phyloP scores from a whole-genome alignment of 2,888 invertebrate genomes.

The Melieria omissa region DNA sequence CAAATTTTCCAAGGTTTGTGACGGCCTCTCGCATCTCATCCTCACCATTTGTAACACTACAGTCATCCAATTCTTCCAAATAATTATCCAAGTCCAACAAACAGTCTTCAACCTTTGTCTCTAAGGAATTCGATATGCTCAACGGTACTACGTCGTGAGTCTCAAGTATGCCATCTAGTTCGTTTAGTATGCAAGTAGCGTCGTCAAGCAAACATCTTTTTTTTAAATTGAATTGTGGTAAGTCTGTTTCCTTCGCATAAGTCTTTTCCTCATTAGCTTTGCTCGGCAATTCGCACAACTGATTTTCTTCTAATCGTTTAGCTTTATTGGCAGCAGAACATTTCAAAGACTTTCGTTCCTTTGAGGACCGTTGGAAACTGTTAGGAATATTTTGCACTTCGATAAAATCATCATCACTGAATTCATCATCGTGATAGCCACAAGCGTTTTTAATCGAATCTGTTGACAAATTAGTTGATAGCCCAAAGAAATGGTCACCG shows the following conservation, averaged over 20 bases:
- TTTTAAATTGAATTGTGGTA: not conserved
- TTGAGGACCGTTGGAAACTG: constrained; percentile 45
- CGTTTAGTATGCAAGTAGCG: constrained; percentile 58
- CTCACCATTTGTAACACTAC: constrained; percentile 37
- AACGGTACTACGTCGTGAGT: constrained; percentile 51
- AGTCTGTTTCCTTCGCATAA: constrained; percentile 15
- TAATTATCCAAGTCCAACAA: constrained; percentile 70
- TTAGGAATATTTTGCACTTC: constrained; percentile 55
- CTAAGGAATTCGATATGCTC: constrained; percentile 31
- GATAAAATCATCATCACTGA: constrained; percentile 60
- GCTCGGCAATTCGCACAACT: constrained; percentile 47
- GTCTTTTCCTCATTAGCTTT: not conserved
- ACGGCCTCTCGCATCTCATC: not conserved
- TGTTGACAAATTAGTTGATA: constrained; percentile 60
- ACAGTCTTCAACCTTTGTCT: constrained; percentile 66
- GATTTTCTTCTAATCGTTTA: constrained; percentile 49
- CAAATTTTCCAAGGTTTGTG: too few relatives aligned
- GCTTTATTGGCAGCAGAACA: constrained; percentile 42
- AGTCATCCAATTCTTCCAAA: constrained; percentile 66
- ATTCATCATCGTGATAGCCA: constrained; percentile 51
- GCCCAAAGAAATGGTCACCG: constrained; percentile 47
- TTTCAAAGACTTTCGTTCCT: constrained; percentile 40
- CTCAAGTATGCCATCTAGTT: constrained; percentile 62
- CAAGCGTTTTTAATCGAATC: constrained; percentile 62
- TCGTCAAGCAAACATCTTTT: constrained; percentile 40